Evolutionary conservation across 2,113 vertebrate genomes (phyloP).

Genomic region (Hippopotamus amphibius): DNA sequence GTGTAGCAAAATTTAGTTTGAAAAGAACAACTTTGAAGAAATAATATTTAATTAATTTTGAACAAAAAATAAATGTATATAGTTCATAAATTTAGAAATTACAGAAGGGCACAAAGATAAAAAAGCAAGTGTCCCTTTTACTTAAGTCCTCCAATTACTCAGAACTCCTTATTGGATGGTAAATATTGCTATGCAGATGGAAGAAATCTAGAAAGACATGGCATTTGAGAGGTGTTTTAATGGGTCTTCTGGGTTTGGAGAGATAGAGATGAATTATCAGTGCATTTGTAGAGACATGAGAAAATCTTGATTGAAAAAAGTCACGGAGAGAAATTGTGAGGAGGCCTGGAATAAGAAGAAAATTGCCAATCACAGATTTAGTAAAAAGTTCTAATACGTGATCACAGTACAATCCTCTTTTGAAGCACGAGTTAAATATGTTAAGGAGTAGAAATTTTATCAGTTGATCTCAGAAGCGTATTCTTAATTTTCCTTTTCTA

Average conservation of each 20-base stretch:
- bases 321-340: not conserved
- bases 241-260: not conserved
- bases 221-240: accelerated
- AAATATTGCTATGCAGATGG: not conserved
- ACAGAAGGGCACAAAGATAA: not conserved
- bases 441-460: not conserved
- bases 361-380: not conserved
- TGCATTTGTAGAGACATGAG: not conserved
- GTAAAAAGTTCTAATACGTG: not conserved
- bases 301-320: conserved; percentile 22
- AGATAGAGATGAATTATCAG: not conserved
- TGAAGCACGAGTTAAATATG: conserved; percentile 37
- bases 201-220: not conserved
- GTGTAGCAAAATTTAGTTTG: not conserved
- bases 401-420: not conserved
- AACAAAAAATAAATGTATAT: not conserved
- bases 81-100: not conserved
- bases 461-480: conserved; percentile 20
- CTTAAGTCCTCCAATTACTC: not conserved
- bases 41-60: not conserved
- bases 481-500: conserved; percentile 46
- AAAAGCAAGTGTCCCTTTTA: not conserved
- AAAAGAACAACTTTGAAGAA: not conserved
- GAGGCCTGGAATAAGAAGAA: not conserved
- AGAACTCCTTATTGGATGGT: not conserved